Conservation (phyloP, 2,797 vertebrate species). For the Mycteria americana region DNA sequence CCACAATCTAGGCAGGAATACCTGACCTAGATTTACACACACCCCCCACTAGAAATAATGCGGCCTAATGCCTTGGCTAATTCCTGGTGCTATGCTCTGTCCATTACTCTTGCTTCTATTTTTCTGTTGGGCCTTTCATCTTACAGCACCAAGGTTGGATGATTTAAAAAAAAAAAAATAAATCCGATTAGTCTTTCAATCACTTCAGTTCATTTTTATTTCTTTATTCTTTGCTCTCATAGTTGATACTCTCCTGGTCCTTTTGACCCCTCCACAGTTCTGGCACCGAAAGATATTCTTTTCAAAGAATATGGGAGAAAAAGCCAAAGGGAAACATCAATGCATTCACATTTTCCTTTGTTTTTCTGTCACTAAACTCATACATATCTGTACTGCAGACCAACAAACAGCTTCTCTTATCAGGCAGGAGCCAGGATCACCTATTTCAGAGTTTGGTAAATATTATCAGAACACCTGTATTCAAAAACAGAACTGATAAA, state of each 20-base stretch:
- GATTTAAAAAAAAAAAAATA: background rate
- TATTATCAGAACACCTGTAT: slow-evolving; percentile 1
- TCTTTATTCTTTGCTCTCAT: background rate
- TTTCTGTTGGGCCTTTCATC: background rate
- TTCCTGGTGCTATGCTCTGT: background rate
- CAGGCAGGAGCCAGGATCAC: slow-evolving; percentile 30
- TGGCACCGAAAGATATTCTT: slow-evolving; percentile 16
- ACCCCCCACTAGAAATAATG: fast-evolving
- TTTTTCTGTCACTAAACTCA: slow-evolving; percentile 14
- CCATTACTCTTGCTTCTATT: background rate
- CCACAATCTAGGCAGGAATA: background rate
- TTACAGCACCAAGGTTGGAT: background rate
- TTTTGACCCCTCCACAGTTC: background rate
- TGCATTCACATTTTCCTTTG: background rate
- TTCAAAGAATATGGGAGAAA: background rate
- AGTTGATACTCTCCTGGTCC: background rate
- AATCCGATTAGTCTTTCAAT: background rate
- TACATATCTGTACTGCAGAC: background rate
- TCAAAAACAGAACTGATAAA: background rate
- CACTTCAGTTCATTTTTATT: background rate
- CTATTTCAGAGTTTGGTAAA: background rate
- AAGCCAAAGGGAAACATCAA: slow-evolving; percentile 13
- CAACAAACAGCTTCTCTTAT: slow-evolving; percentile 40
- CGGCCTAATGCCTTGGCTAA: background rate
- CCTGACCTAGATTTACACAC: background rate